Percentiles rank a stretch among this genome's conserved stretches.
These are phyloP conservation scores for Bombus terrestris DNA, from an alignment of 1,140 invertebrate species.

Conservation along the genomic window DNA sequence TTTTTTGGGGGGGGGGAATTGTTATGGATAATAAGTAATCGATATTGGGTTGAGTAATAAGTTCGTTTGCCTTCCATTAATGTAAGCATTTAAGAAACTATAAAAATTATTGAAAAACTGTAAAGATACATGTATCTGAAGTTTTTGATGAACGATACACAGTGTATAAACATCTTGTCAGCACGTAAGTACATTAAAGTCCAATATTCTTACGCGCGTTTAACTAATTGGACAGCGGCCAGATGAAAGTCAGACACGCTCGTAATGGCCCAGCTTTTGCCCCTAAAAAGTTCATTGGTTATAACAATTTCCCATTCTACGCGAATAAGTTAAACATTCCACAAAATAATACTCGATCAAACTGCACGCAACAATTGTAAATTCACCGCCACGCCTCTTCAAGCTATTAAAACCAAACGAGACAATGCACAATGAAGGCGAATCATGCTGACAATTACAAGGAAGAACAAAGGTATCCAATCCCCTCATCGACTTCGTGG, in stretches of 20 bases:
- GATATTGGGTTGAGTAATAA: too few species aligned
- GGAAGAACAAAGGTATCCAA: background rate
- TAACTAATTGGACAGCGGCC: slow-evolving; percentile 19
- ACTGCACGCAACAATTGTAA: background rate
- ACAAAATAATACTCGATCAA: background rate
- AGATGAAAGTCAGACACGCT: slow-evolving; percentile 9
- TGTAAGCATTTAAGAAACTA: too few species aligned
- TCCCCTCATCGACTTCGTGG: slow-evolving; percentile 1
- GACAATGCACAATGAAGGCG: background rate
- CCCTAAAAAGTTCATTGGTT: slow-evolving; percentile 20
- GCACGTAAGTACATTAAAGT: background rate
- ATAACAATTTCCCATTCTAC: background rate
- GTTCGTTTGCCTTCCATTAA: too few species aligned
- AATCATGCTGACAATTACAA: background rate
- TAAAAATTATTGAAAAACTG: too few species aligned
- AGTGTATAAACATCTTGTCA: background rate
- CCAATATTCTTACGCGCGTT: slow-evolving; percentile 3
- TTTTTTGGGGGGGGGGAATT: accelerated
- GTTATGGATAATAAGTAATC: too few species aligned
- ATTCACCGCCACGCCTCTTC: background rate
- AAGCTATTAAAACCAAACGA: background rate
- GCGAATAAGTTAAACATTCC: too few species aligned
- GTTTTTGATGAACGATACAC: background rate
- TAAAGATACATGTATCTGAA: too few species aligned
- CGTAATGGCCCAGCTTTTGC: slow-evolving; percentile 10